phyloP scores from a whole-genome alignment of 2,113 vertebrate genomes.

The Nothobranchius kuhntae region DNA sequence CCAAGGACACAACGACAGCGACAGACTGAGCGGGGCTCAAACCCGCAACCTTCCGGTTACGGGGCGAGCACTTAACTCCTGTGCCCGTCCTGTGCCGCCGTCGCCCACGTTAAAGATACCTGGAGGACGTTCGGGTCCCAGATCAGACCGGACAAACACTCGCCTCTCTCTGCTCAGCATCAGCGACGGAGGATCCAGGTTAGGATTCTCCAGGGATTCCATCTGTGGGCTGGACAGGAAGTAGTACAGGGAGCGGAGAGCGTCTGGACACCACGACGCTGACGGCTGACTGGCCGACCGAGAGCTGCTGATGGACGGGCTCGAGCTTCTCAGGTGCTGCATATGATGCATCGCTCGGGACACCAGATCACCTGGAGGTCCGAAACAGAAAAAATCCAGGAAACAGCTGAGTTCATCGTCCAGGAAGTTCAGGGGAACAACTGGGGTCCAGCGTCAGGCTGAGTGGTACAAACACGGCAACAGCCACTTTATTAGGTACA shows the following conservation, averaged over 20 bases:
- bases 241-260: conserved; percentile 93
- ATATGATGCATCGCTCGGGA: conserved; percentile 93
- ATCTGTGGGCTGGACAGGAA: conserved; percentile 91
- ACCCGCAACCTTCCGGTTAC: too few relatives aligned
- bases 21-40: too few relatives aligned
- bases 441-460: too few relatives aligned
- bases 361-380: conserved; percentile 87
- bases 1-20: too few relatives aligned
- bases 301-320: conserved; percentile 73
- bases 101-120: too few relatives aligned
- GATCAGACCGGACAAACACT: neutral
- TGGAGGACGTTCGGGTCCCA: neutral
- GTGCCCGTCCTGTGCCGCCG: too few relatives aligned
- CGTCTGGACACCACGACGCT: conserved; percentile 88
- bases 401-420: too few relatives aligned
- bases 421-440: too few relatives aligned
- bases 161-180: conserved; percentile 89
- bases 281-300: conserved; percentile 79
- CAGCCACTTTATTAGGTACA: too few relatives aligned
- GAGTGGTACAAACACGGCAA: too few relatives aligned
- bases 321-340: conserved; percentile 82
- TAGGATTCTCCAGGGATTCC: conserved; percentile 93
- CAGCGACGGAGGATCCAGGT: conserved; percentile 88
- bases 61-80: too few relatives aligned
- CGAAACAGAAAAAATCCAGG: neutral